Percentiles rank a stretch among this genome's conserved stretches.
These are phyloP conservation scores for Acropternis orthonyx DNA, from an alignment of 2,797 vertebrate genomes.

Conservation along the genomic window DNA sequence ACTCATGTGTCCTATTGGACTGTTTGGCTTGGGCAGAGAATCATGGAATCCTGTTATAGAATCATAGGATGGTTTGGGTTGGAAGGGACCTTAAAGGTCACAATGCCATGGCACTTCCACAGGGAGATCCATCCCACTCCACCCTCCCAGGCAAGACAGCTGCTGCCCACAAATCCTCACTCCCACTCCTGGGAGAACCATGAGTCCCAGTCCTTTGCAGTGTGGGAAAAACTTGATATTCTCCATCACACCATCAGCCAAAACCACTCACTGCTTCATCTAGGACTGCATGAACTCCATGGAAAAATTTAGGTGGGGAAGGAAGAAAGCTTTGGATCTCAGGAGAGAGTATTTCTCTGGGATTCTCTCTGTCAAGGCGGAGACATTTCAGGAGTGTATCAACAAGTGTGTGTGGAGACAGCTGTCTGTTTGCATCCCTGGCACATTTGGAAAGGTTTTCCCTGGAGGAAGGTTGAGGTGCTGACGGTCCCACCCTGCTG, in stretches of 20 bases:
- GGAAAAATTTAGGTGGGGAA: background rate
- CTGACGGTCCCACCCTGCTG: background rate
- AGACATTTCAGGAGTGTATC: background rate
- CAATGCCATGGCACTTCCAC: background rate
- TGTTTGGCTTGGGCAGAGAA: background rate
- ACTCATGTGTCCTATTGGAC: fast-evolving
- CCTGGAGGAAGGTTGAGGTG: background rate
- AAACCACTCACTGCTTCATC: background rate
- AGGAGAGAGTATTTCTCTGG: background rate
- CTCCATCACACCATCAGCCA: background rate
- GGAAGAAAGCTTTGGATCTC: background rate
- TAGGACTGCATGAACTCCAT: background rate
- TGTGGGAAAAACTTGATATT: background rate
- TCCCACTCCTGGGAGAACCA: background rate
- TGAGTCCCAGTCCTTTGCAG: background rate
- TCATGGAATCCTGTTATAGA: background rate
- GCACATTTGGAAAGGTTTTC: background rate
- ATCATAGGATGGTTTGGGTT: background rate
- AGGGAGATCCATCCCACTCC: background rate
- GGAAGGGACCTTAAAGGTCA: background rate
- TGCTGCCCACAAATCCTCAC: background rate
- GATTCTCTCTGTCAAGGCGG: background rate
- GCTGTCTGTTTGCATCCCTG: background rate
- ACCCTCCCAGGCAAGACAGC: background rate
- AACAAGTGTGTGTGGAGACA: background rate